A percentile compares a stretch with the other conserved stretches of the same genome.
Conservation (phyloP, 2,113 vertebrate species). For the Gavialis gangeticus region DNA sequence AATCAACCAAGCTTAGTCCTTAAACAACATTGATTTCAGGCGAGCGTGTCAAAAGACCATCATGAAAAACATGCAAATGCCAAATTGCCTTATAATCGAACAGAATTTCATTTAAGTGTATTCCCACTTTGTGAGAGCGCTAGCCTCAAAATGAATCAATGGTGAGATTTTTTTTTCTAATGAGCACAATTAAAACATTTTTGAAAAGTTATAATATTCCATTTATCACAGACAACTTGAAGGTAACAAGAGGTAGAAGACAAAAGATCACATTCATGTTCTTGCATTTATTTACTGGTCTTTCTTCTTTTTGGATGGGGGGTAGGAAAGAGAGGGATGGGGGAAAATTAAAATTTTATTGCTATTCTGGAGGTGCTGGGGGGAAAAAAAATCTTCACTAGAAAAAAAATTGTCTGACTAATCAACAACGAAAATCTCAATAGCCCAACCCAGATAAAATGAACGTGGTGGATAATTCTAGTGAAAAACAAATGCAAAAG, state of each 20-base stretch:
- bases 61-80: background rate
- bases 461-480: background rate
- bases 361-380: background rate
- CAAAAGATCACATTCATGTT: background rate
- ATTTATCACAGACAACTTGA: background rate
- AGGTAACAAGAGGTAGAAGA: background rate
- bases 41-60: conserved; percentile 3
- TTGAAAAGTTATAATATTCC: background rate
- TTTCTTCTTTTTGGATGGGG: background rate
- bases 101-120: background rate
- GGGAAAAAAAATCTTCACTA: background rate
- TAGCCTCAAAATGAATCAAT: background rate
- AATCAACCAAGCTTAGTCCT: conserved; percentile 30
- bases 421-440: background rate
- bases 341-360: background rate
- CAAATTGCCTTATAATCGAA: background rate
- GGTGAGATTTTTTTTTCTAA: background rate
- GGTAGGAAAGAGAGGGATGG: no score
- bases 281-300: background rate
- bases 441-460: background rate
- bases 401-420: background rate
- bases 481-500: background rate
- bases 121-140: background rate
- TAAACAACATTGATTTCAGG: background rate
- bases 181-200: background rate